phyloP scores from a whole-genome alignment of 2,113 vertebrate genomes.

The Dasyprocta punctata region DNA sequence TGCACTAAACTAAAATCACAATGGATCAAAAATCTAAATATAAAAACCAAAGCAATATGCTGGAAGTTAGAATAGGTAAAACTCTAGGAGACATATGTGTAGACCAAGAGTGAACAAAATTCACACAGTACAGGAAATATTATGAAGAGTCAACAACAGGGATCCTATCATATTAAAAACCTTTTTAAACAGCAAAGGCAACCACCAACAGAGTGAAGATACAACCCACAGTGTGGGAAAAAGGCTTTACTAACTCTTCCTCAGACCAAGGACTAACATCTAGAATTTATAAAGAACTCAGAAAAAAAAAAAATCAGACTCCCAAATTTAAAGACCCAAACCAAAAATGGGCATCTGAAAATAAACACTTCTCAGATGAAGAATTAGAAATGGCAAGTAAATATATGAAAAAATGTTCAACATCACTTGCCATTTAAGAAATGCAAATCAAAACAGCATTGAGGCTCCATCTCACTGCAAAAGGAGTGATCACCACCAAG shows the following conservation, averaged over 20 bases:
- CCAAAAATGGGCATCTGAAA: not conserved
- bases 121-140: not conserved
- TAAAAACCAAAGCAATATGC: not conserved
- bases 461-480: too few species aligned
- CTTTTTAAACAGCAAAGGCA: not conserved
- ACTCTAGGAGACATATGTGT: not conserved
- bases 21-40: not conserved
- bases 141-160: not conserved
- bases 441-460: too few species aligned
- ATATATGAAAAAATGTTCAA: not conserved
- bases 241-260: not conserved
- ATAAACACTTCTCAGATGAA: not conserved
- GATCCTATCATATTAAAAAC: not conserved
- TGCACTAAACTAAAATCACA: not conserved
- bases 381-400: not conserved
- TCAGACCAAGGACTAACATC: not conserved
- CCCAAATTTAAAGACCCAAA: not conserved
- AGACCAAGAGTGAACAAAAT: not conserved
- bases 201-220: not conserved
- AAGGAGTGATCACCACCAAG: too few species aligned
- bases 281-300: not conserved
- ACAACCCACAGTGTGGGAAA: not conserved
- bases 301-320: too few species aligned
- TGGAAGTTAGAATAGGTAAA: not conserved
- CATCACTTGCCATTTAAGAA: not conserved